Evolutionary conservation across 1,140 invertebrate genomes (phyloP).

Genomic region (Drosophila sp.): DNA sequence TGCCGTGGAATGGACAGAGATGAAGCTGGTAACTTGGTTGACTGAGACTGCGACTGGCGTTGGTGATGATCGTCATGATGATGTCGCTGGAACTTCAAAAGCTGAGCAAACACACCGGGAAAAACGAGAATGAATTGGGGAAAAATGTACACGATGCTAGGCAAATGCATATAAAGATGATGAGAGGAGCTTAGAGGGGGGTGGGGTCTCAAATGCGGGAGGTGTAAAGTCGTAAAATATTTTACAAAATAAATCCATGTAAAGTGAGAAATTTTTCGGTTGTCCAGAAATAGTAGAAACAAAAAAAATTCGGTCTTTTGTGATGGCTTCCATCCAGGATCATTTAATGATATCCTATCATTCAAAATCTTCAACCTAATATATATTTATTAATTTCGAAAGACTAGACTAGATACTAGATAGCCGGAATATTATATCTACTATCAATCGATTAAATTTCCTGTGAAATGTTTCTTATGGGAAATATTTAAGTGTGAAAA

Average conservation of each 20-base stretch:
- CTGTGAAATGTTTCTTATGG: neutral
- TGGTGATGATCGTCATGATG: constrained; percentile 61
- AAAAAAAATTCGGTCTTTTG: too few species aligned
- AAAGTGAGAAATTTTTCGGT: too few species aligned
- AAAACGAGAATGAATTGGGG: constrained; percentile 44
- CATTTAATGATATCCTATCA: too few species aligned
- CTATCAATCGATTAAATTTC: neutral
- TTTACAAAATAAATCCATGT: too few species aligned
- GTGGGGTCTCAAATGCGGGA: too few species aligned
- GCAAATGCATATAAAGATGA: constrained; percentile 14
- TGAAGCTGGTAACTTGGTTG: constrained; percentile 29
- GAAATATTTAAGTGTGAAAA: neutral
- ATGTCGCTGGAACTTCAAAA: constrained; percentile 79
- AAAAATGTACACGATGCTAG: constrained; percentile 9
- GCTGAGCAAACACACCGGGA: constrained; percentile 58
- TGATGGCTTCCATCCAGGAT: too few species aligned
- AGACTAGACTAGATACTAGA: too few species aligned
- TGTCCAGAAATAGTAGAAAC: too few species aligned
- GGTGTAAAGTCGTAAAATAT: too few species aligned
- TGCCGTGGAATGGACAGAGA: constrained; percentile 37
- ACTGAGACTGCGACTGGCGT: constrained; percentile 23
- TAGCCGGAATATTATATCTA: neutral
- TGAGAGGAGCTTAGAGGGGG: constrained; percentile 18
- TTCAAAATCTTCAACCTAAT: too few species aligned
- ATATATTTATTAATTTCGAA: too few species aligned